Base-by-base conservation (phyloP, 2,888 invertebrate genomes). In the Caenorhabditis sp. region DNA sequence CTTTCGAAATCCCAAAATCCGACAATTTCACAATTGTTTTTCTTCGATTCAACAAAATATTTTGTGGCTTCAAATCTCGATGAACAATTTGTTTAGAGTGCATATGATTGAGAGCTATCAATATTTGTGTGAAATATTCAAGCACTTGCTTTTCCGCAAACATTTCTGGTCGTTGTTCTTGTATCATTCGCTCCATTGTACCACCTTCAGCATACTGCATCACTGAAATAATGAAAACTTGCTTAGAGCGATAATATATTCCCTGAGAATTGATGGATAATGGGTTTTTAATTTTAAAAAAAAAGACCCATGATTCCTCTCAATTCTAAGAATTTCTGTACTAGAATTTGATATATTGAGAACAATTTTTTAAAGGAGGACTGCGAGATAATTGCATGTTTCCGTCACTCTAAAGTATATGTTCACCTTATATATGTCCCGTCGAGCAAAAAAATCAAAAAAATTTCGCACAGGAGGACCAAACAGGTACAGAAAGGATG, bases 21-120 rank as follows among this genome's bases (percentile, higher is more conserved):
- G 82, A 82, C 26, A 82, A 43, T 63, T 82, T 83, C 52, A 83
- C 76, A 56, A 82, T 78, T 4, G 82, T 83, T 53, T 91, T 91
- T 78, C 91, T 90, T 77, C 91, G 90, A 60, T 93, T 93, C 59
- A 93, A 91, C 80, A 94, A 91, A 78, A 94, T 93, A 88, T 94
- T 94, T 88, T 93, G 93, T 8, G 93, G 92, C 93, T 86, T 94
- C 69, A 94, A 90, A 89, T 94, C 94, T 82, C 94, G 90, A 87
- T 94, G 94, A 60, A 94, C 91, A 66, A 94, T 92, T 82, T 92
- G 91, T 82, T 92, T 91, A 27, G 90, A 91, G 87, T 94, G 94
- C 59, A 94, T 92, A 85, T 94, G 93, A 86, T 93, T 91, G 17
- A 94, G 90, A 26, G 93, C 93, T 77, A 93, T 89, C 49, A 93